Percentiles rank a stretch among this genome's conserved stretches.
These are phyloP conservation scores for Melanotaenia pygmaea DNA, from an alignment of 2,797 vertebrate genomes.

Conservation along the genomic window DNA sequence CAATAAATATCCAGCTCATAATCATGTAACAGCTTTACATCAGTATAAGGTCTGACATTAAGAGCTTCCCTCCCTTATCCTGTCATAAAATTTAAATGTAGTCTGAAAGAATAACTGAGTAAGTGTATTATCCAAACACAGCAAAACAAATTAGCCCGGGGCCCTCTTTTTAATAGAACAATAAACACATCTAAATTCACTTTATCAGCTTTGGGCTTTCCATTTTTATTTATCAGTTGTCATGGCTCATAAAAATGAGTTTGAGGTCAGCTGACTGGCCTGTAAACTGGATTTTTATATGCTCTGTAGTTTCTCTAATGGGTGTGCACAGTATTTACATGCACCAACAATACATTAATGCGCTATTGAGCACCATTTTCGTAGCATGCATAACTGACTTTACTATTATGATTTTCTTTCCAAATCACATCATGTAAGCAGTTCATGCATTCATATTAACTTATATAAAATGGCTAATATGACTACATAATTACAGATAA, in stretches of 20 bases:
- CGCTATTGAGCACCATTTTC: no score
- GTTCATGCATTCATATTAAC: not conserved
- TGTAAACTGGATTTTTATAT: not conserved
- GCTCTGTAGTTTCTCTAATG: not conserved
- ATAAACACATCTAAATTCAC: not conserved
- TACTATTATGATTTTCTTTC: slow-evolving; percentile 1
- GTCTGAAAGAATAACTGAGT: not conserved
- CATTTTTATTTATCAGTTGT: not conserved
- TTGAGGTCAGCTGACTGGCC: not conserved
- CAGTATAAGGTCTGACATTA: no score
- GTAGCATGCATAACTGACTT: not conserved
- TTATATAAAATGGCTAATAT: slow-evolving; percentile 1
- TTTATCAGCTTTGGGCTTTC: not conserved
- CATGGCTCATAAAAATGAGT: not conserved
- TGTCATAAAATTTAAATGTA: no score
- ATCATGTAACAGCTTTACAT: no score
- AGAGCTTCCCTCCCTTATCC: no score
- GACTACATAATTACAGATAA: not conserved
- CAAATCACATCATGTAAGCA: not conserved
- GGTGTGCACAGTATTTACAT: not conserved
- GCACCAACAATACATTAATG: no score
- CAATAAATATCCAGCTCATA: no score
- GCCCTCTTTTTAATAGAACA: not conserved
- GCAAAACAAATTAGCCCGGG: not conserved
- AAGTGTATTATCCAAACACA: not conserved